Evolutionary conservation across 2,113 vertebrate genomes (phyloP).

Genomic region (Eudorcas thomsonii): DNA sequence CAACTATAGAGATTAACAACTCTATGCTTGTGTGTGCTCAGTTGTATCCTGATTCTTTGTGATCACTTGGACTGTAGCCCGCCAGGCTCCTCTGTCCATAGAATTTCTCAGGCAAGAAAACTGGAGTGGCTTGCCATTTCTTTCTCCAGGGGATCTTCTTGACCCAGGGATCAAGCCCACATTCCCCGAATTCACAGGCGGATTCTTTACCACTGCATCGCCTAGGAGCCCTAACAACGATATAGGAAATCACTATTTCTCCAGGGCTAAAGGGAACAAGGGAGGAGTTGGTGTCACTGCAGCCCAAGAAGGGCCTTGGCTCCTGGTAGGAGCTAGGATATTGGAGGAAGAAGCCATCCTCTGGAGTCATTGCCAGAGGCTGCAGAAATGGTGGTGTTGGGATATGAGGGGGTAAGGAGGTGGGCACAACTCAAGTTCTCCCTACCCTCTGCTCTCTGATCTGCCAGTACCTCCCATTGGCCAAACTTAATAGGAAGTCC

Average conservation of each 20-base stretch:
- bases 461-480: background rate
- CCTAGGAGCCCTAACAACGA: background rate
- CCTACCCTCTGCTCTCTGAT: background rate
- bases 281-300: background rate
- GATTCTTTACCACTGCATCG: background rate
- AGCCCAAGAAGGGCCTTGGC: background rate
- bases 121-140: background rate
- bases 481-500: background rate
- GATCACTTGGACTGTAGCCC: background rate
- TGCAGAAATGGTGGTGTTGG: background rate
- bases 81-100: background rate
- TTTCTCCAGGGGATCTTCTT: background rate
- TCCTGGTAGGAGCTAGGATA: background rate
- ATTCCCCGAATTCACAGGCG: accelerated
- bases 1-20: background rate
- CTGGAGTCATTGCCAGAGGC: background rate
- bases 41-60: background rate
- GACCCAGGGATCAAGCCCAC: background rate
- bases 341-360: background rate
- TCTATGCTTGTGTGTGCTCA: background rate
- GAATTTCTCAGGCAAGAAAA: background rate
- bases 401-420: background rate
- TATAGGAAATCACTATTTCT: background rate
- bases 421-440: background rate
- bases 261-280: background rate